Conservation (phyloP, 1,140 invertebrate genomes). For the Aphis craccivora region DNA sequence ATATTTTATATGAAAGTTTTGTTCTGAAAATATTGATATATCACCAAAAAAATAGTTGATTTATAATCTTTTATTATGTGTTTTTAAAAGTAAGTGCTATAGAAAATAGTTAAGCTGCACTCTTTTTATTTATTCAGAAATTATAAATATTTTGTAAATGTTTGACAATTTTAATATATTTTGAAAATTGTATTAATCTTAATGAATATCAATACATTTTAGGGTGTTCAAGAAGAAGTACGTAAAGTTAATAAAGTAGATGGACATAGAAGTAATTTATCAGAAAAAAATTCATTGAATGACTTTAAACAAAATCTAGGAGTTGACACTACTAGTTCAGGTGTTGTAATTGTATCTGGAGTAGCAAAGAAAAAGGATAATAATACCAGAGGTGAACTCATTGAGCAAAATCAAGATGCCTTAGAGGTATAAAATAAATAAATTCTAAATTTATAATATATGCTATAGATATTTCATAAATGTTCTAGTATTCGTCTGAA, state of each 20-base stretch:
- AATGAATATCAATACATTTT: constrained; percentile 59
- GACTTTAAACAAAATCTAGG: constrained; percentile 60
- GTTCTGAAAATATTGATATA: not conserved
- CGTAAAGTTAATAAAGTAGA: constrained; percentile 87
- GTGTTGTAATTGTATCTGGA: constrained; percentile 85
- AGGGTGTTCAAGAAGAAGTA: constrained; percentile 85
- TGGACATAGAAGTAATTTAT: constrained; percentile 64
- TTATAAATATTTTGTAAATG: not conserved
- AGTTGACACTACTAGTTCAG: constrained; percentile 61
- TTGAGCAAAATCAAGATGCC: constrained; percentile 97
- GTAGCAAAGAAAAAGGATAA: constrained; percentile 87
- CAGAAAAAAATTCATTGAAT: constrained; percentile 27
- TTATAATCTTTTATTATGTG: no score
- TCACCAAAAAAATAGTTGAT: not conserved
- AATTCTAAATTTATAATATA: not conserved
- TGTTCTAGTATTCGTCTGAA: constrained; percentile 86
- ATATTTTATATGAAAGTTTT: not conserved
- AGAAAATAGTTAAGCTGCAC: no score
- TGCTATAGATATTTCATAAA: not conserved
- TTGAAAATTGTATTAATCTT: not conserved
- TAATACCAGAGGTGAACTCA: constrained; percentile 86
- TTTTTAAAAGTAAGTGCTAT: no score
- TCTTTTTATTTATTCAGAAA: not conserved
- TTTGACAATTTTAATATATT: not conserved
- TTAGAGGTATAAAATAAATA: constrained; percentile 71